Base-by-base conservation (phyloP, 2,113 vertebrate genomes). In the Gadus macrocephalus region DNA sequence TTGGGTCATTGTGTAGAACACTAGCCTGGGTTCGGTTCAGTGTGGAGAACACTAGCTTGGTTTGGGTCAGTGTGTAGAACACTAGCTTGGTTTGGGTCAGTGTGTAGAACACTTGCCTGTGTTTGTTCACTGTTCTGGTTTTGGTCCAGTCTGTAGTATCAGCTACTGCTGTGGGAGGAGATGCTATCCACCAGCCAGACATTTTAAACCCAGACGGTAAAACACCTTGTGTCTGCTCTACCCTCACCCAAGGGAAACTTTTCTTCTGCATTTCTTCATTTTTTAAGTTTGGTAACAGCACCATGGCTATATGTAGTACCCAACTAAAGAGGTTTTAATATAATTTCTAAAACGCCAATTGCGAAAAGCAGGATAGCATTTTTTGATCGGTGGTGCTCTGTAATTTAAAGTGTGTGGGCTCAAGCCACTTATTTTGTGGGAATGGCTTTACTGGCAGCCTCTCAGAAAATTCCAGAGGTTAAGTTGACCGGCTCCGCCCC, bases 371-470 rank as follows among this genome's bases (percentile, higher is more conserved):
- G 86, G 73, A 83, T 83, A 87, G 80, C 82, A 88, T 88, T 90
- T 87, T 89, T 66, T 87, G 87, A 89, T 87, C 83, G 70, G 8
- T 15, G 63, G 71, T 60, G 74, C 84, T 81, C 86, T 89, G 83
- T 89, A 89, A 89, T 89, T 89, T 88, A 9, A 83, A 86, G 78
- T 58, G 75, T 81, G 88, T 86, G 86, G 88, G 85, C 78, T 89
- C 82, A 89, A 89, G 88, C 86, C 86, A 84, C 89, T 88, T 89
- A 89, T 92, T 91, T 89, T 88, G 89, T 89, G 90, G 89, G 72
- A 68, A 70, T 35, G 82, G 72, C 76, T 87, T 84, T 86, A 78
- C 89, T 88, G 82, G 85, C 62, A 77, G 84, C 62, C 78, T 87
- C 80, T 84, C 55, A 72, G 63, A 81, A 76, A 67, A 80, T 86